Evolutionary conservation across 2,797 vertebrate genomes (phyloP).

Genomic region (Tympanoctomys barrerae): DNA sequence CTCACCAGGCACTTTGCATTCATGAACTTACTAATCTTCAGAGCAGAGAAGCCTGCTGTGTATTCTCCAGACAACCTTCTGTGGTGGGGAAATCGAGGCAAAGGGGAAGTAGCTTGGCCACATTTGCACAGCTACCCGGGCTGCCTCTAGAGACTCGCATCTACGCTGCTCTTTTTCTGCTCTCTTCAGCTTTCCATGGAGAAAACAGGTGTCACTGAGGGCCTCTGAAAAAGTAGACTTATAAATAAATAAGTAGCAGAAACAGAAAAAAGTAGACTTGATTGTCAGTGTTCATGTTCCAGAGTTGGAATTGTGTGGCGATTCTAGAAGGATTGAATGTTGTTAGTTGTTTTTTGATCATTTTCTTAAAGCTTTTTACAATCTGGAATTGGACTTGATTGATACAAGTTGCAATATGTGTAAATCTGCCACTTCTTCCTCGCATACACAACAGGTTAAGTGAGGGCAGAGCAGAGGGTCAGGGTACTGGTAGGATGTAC

Average conservation of each 20-base stretch:
- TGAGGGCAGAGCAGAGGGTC: neutral
- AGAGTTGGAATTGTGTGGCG: neutral
- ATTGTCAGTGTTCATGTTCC: neutral
- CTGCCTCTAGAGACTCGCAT: neutral
- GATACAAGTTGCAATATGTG: neutral
- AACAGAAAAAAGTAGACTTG: neutral
- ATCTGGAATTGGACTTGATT: neutral
- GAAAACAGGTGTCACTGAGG: neutral
- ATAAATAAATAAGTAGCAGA: too few species aligned
- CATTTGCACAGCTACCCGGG: neutral
- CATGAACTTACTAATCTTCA: neutral
- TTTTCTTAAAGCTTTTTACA: constrained; percentile 46
- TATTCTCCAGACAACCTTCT: neutral
- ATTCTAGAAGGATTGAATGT: constrained; percentile 8
- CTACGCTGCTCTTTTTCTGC: neutral
- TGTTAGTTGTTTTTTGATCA: constrained; percentile 12
- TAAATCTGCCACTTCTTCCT: neutral
- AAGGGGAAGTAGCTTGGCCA: neutral
- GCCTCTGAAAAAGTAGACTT: neutral
- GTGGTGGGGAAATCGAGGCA: neutral
- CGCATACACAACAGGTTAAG: neutral
- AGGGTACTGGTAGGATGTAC: neutral
- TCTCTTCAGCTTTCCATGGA: neutral
- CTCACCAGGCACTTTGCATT: constrained; percentile 19
- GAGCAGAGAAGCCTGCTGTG: neutral